These are phyloP conservation scores for Oxytorus armatus DNA, from an alignment of 2,888 invertebrate genomes.

Conservation along the genomic window DNA sequence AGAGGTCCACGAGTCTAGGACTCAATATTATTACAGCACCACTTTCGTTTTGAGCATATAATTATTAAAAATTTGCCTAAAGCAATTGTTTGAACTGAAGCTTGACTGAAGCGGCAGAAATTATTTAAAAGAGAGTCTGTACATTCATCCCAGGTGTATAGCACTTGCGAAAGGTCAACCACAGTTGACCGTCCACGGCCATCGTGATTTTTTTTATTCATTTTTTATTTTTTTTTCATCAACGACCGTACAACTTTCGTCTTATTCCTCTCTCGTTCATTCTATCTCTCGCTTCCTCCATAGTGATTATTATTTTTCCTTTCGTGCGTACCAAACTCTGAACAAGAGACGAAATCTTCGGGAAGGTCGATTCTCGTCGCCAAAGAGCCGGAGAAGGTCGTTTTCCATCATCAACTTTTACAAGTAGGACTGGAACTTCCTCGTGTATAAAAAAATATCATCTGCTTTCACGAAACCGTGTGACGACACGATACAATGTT, in stretches of 20 bases:
- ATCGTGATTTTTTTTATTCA: constrained; percentile 37
- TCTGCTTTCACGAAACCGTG: constrained; percentile 55
- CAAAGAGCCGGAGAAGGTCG: constrained; percentile 52
- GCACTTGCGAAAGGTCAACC: constrained; percentile 67
- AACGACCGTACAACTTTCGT: constrained; percentile 46
- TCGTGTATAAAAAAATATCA: constrained; percentile 44
- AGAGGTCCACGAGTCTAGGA: too few relatives aligned
- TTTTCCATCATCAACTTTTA: constrained; percentile 23
- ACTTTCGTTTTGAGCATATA: too few relatives aligned
- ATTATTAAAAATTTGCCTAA: too few relatives aligned
- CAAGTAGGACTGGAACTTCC: constrained; percentile 40
- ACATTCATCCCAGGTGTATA: constrained; percentile 39
- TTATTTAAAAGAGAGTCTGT: constrained; percentile 4
- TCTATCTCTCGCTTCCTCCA: too few relatives aligned
- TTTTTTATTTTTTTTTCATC: constrained; percentile 29
- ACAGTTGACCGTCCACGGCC: constrained; percentile 63
- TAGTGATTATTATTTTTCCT: constrained; percentile 33
- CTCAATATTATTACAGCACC: too few relatives aligned
- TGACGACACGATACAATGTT: constrained; percentile 5
- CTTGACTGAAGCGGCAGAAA: too few relatives aligned
- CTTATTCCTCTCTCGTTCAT: constrained; percentile 1
- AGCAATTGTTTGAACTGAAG: too few relatives aligned
- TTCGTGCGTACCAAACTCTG: constrained; percentile 40
- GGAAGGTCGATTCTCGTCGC: constrained; percentile 58
- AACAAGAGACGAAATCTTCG: constrained; percentile 30